Conservation (phyloP, 2,797 vertebrate species). For the Paramormyrops hopkinsi region DNA sequence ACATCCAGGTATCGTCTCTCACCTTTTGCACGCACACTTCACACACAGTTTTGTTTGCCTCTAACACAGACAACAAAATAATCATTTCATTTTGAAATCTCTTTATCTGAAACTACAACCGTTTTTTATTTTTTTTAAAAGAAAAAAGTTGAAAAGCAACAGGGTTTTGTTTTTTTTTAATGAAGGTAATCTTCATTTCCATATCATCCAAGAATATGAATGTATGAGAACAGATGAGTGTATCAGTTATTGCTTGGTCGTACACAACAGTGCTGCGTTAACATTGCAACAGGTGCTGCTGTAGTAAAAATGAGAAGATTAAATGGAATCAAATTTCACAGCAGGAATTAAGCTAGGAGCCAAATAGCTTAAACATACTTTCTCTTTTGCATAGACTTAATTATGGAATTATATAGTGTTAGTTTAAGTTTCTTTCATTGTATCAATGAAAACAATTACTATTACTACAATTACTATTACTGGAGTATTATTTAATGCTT, state of each 20-base stretch:
- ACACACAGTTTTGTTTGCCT: background rate
- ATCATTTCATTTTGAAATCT: background rate
- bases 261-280: background rate
- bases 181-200: background rate
- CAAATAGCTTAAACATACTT: background rate
- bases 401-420: background rate
- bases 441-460: background rate
- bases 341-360: background rate
- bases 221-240: background rate
- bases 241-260: background rate
- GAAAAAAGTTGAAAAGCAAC: background rate
- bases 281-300: background rate
- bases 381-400: background rate
- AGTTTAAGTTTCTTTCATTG: background rate
- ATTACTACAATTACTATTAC: background rate
- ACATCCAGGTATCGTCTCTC: slow-evolving; percentile 13
- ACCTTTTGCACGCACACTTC: background rate
- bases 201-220: background rate
- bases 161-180: background rate
- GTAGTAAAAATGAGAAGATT: background rate
- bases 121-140: background rate
- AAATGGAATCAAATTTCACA: background rate
- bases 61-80: background rate
- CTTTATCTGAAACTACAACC: background rate
- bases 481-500: background rate